phyloP scores from a whole-genome alignment of 2,797 vertebrate species.

The Clarias fuscus region DNA sequence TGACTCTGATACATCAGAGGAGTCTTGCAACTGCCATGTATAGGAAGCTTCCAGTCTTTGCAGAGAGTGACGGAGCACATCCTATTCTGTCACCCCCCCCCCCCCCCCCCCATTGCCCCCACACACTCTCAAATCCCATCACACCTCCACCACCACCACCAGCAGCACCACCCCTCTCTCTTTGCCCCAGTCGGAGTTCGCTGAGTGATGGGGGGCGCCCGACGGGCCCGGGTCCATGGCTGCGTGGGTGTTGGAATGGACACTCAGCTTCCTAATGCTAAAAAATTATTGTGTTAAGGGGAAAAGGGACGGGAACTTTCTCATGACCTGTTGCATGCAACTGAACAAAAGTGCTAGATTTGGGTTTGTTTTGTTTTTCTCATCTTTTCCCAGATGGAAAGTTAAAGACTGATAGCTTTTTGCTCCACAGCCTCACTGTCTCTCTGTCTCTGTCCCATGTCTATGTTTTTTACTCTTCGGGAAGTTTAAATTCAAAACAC shows the following conservation, averaged over 20 bases:
- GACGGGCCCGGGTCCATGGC: slow-evolving; percentile 14
- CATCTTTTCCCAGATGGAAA: background rate
- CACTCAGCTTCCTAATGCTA: slow-evolving; percentile 29
- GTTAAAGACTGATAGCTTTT: background rate
- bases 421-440: background rate
- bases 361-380: background rate
- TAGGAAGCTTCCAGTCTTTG: slow-evolving; percentile 78
- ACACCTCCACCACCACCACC: slow-evolving; percentile 10
- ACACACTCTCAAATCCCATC: slow-evolving; percentile 17
- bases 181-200: slow-evolving; percentile 33
- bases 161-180: background rate
- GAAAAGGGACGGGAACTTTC: slow-evolving; percentile 36
- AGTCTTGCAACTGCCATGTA: slow-evolving; percentile 80
- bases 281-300: background rate
- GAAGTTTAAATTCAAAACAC: background rate
- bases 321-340: slow-evolving; percentile 41
- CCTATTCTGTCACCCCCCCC: slow-evolving; percentile 57
- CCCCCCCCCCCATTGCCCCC: slow-evolving; percentile 2
- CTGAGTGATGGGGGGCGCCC: slow-evolving; percentile 52
- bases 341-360: background rate
- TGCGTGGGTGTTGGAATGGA: slow-evolving; percentile 55
- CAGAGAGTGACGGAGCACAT: slow-evolving; percentile 69
- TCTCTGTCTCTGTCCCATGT: background rate
- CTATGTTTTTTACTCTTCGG: background rate
- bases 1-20: slow-evolving; percentile 80